Percentiles rank a stretch among this genome's conserved stretches.
Conservation (phyloP, 37 sponge, comb jelly and placozoan species). For the Aplysina aerophoba region DNA sequence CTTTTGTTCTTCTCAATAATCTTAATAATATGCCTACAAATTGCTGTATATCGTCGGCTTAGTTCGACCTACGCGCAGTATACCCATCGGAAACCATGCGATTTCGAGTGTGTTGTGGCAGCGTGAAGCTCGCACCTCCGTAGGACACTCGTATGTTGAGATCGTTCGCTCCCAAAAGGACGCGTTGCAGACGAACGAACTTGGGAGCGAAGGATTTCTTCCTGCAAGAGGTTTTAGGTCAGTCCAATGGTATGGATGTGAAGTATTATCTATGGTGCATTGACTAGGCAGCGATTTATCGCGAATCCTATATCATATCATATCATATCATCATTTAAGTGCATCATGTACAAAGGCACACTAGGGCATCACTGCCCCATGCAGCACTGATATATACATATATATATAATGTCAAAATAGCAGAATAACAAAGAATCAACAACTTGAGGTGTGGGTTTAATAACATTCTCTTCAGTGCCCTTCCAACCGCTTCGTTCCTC, state of each 20-base stretch:
- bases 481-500: too few relatives aligned
- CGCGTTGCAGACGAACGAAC: neutral
- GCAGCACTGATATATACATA: too few relatives aligned
- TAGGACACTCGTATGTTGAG: neutral
- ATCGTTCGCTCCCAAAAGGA: neutral
- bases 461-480: too few relatives aligned
- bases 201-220: neutral
- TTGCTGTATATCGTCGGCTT: neutral
- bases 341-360: too few relatives aligned
- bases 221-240: neutral
- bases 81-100: neutral
- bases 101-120: neutral
- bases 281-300: neutral
- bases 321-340: too few relatives aligned
- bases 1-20: too few relatives aligned
- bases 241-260: slow-evolving; percentile 10
- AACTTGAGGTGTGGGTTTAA: too few relatives aligned
- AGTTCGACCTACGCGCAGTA: neutral
- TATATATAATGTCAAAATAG: too few relatives aligned
- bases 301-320: too few relatives aligned
- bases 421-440: too few relatives aligned
- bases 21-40: neutral
- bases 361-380: too few relatives aligned
- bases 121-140: neutral
- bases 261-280: neutral